phyloP scores from a whole-genome alignment of 1,140 invertebrate genomes.

The Whitmania pigra region DNA sequence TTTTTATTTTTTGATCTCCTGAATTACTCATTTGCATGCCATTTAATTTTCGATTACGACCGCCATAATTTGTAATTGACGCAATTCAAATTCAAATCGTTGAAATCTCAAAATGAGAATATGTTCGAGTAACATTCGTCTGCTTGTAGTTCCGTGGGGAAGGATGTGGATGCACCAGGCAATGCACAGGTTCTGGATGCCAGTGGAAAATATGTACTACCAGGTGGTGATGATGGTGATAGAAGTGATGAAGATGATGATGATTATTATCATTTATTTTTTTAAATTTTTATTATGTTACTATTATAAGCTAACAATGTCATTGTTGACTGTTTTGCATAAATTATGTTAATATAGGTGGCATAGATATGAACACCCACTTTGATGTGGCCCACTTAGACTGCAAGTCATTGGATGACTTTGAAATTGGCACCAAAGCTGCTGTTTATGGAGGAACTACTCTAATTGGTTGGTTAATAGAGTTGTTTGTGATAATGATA shows the following conservation, averaged over 20 bases:
- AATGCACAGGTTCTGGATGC: slow-evolving; percentile 59
- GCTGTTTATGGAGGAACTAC: slow-evolving; percentile 73
- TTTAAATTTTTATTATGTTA: not conserved
- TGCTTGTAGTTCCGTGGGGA: too few relatives aligned
- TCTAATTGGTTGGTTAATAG: slow-evolving; percentile 53
- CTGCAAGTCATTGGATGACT: slow-evolving; percentile 60
- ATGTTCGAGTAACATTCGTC: too few relatives aligned
- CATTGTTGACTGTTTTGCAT: not conserved
- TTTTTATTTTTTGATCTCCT: too few relatives aligned
- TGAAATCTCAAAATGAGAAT: too few relatives aligned
- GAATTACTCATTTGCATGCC: too few relatives aligned
- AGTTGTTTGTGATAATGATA: not conserved
- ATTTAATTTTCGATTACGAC: too few relatives aligned
- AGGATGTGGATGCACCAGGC: slow-evolving; percentile 58
- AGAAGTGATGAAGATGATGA: too few relatives aligned
- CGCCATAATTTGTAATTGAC: too few relatives aligned
- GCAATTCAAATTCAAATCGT: too few relatives aligned
- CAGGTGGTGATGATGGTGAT: slow-evolving; percentile 43
- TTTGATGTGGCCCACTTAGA: slow-evolving; percentile 64
- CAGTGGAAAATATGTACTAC: slow-evolving; percentile 58
- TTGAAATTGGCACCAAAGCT: slow-evolving; percentile 68
- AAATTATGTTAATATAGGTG: slow-evolving; percentile 41
- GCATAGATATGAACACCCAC: slow-evolving; percentile 72
- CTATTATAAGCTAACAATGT: not conserved
- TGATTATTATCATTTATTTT: not conserved